These are phyloP conservation scores for Xestoiulus laeticollis DNA, from an alignment of 2,888 invertebrate species.

Conservation along the genomic window DNA sequence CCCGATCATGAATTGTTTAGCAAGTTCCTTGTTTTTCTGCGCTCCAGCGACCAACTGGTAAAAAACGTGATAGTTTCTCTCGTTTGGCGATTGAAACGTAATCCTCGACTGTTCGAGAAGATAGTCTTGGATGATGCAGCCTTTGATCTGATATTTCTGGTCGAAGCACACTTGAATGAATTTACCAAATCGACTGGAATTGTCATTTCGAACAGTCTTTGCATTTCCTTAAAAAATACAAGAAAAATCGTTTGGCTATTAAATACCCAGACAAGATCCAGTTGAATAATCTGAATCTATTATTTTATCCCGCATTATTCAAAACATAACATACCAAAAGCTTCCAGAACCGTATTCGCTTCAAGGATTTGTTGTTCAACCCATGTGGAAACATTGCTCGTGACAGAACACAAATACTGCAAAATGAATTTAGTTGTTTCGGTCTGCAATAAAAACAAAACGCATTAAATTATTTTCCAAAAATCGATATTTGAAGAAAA, in stretches of 20 bases:
- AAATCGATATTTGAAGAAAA: not conserved
- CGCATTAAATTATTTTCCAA: not conserved
- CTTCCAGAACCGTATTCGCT: conserved; percentile 91
- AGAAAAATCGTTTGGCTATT: conserved; percentile 6
- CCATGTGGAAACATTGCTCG: conserved; percentile 85
- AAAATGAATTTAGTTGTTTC: conserved; percentile 92
- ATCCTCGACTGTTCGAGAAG: conserved; percentile 88
- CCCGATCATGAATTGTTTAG: conserved; percentile 74
- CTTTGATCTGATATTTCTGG: conserved; percentile 85
- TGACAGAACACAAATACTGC: conserved; percentile 90
- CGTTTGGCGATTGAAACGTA: conserved; percentile 86
- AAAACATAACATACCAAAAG: conserved; percentile 75
- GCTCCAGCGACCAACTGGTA: conserved; percentile 88
- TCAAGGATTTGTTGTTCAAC: conserved; percentile 95
- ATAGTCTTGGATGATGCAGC: conserved; percentile 91
- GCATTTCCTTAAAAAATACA: conserved; percentile 77
- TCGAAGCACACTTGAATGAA: conserved; percentile 95
- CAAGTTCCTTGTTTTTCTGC: conserved; percentile 75
- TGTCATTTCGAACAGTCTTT: conserved; percentile 91
- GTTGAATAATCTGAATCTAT: not conserved
- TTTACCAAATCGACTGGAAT: conserved; percentile 93
- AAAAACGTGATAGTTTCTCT: conserved; percentile 91
- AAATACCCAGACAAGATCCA: not conserved
- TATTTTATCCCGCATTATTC: not conserved
- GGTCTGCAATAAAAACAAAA: conserved; percentile 65